Evolutionary conservation across 2,113 vertebrate species (phyloP).

Genomic region (Spea multiplicata): DNA sequence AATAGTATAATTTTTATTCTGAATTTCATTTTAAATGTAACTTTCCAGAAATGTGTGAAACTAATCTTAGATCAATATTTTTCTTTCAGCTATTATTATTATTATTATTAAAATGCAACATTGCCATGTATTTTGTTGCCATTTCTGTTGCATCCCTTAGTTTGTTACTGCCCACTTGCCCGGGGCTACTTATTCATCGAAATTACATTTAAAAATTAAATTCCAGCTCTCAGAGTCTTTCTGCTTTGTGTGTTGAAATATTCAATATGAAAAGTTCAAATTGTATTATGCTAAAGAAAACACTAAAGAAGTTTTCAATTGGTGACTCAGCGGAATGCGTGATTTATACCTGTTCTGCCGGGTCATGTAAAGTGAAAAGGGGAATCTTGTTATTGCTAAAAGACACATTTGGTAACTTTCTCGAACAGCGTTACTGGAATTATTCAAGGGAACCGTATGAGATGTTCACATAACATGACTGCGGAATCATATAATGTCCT

Average conservation of each 20-base stretch:
- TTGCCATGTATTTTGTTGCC: too few relatives aligned
- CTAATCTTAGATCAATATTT: too few relatives aligned
- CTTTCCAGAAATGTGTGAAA: too few relatives aligned
- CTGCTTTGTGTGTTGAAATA: conserved; percentile 36
- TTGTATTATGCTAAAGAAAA: conserved; percentile 16
- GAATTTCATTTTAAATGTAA: too few relatives aligned
- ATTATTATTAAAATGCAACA: too few relatives aligned
- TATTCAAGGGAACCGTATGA: conserved; percentile 18
- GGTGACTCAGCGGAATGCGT: conserved; percentile 19
- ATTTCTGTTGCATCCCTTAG: too few relatives aligned
- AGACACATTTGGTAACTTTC: conserved; percentile 38
- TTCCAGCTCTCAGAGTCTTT: conserved; percentile 3
- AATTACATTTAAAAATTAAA: background rate
- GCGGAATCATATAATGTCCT: conserved; percentile 11
- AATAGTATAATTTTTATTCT: too few relatives aligned
- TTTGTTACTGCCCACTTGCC: too few relatives aligned
- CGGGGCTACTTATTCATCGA: background rate
- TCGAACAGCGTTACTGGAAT: conserved; percentile 19
- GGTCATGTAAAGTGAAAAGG: conserved; percentile 28
- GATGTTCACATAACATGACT: conserved; percentile 31
- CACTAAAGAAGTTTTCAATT: conserved; percentile 18
- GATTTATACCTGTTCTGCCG: conserved; percentile 21
- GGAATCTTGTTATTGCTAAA: conserved; percentile 24
- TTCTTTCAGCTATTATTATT: too few relatives aligned
- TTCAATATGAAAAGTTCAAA: conserved; percentile 16